Evolutionary conservation across 2,113 vertebrate species (phyloP), one percentile per base, ranked within the genome.

Genomic region (Nothoprocta perdicaria): DNA sequence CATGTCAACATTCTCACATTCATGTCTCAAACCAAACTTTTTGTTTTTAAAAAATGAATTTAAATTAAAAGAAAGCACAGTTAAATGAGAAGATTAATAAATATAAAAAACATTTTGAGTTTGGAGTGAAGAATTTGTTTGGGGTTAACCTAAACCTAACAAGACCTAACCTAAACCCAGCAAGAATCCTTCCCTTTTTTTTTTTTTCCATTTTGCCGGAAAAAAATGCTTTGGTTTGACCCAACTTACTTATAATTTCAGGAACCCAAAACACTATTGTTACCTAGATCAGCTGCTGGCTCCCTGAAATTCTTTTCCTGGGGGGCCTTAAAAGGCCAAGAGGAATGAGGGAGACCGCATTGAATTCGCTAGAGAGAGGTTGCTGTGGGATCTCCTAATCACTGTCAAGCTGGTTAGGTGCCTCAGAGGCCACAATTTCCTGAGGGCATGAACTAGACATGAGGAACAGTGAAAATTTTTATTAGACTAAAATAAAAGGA

Each of bases 11-110:
- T 91, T 88, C 88, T 93, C 86, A 73, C 73, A 88, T 84, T 94
- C 0, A 0, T 73, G 74, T 68, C 80, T 84, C 80, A 78, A 68
- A 88, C 74, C 80, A 88, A 76, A 12, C 29, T 95, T 94, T 80
- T 84, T 89, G 50, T 85, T 94, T 87, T 87, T 87, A 80, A 52
- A 75, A 55, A 66, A 89, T 0, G 2, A 75, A 33, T 76, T 84
- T 81, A 95, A 91, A 93, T 91, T 52, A 83, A 91, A 93, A 90
- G 33, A 86, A 93, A 88, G 88, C 55, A 71, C 88, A 68, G 33
- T 88, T 80, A 79, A 93, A 81, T 81, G 24, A 88, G 94, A 94
- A 91, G 83, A 86, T 95, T 95, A 94, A 94, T 80, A 95, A 88
- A 89, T 68, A 26, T 18, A 79, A 53, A 52, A 88, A 93, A 78